phyloP scores from a whole-genome alignment of 2,797 vertebrate genomes.

The Chaenodraco wilsoni region DNA sequence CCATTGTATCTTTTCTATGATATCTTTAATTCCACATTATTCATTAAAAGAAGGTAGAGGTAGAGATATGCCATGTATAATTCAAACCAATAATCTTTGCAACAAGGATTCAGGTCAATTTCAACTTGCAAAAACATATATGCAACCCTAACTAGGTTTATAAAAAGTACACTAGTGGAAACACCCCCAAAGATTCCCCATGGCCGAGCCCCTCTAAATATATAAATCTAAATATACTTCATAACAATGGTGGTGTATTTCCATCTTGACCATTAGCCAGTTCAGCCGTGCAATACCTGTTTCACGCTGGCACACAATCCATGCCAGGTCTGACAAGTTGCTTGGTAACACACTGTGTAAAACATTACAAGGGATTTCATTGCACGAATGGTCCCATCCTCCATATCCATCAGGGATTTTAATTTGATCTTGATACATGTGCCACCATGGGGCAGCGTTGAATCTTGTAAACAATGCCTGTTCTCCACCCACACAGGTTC shows the following conservation, averaged over 20 bases:
- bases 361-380: conserved; percentile 2
- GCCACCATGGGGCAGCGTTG: background rate
- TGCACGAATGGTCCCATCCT: background rate
- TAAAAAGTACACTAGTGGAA: background rate
- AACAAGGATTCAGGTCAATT: background rate
- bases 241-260: background rate
- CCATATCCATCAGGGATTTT: conserved; percentile 1
- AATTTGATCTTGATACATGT: conserved; percentile 27
- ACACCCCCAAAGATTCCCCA: no score
- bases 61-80: background rate
- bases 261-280: background rate
- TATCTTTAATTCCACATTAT: background rate
- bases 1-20: background rate
- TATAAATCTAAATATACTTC: background rate
- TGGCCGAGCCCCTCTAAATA: background rate
- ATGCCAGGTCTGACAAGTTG: background rate
- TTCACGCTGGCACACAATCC: background rate
- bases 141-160: background rate
- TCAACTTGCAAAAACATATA: background rate
- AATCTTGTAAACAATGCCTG: conserved; percentile 12
- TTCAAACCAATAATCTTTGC: background rate
- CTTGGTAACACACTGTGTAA: conserved; percentile 8
- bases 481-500: background rate
- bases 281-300: background rate
- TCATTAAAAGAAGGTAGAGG: background rate